Base-by-base conservation (phyloP, 2,888 invertebrate species). In the Cephus rjabovi region DNA sequence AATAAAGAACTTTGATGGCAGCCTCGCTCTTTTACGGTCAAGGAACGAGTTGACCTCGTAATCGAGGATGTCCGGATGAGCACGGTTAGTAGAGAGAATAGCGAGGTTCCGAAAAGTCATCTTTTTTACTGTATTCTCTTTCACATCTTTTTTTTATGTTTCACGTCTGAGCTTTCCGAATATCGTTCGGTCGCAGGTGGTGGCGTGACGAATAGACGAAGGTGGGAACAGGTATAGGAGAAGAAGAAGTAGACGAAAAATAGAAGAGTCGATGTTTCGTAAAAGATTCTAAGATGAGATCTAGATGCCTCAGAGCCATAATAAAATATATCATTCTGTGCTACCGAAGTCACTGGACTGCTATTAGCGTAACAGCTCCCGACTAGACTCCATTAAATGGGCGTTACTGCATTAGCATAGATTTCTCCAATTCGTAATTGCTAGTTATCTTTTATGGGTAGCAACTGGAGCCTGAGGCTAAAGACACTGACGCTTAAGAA, bases 361-460 rank as follows among this genome's bases (percentile, higher is more conserved):
- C 83, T 82, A 85, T 84, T 84, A 85, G 34, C 76, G 78, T 82
- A 83, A 80, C 83, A 79, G 79, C 75, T 80, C 79, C 78, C 34
- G 73, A 71, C 71, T 79, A 77, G 69, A 80, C 75, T 75, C 83
- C 79, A 85, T 85, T 86, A 83, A 77, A 73, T 83, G 79, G 84
- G 85, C 85, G 83, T 84, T 78, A 79, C 81, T 79, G 73, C 77
- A 77, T 77, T 79, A 79, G 79, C 80, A 69, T 77, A 78, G 78
- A 76, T 78, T 83, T 79, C 81, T 81, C 79, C 75, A 40, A 30
- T 40, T 56, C 56, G 56, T 56, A 56, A 56, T 71, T 34, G 31
- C 31, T 34, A 34, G 71, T 71, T 71, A 71, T 71, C 34, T 15
- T 71, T 71, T 71, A 71, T 56, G 56, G 56, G 23, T 23, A 56